Percentiles rank a stretch among this genome's conserved stretches.
Evolutionary conservation across 2,113 vertebrate species (phyloP).

Genomic region (Cisticola juncidis): DNA sequence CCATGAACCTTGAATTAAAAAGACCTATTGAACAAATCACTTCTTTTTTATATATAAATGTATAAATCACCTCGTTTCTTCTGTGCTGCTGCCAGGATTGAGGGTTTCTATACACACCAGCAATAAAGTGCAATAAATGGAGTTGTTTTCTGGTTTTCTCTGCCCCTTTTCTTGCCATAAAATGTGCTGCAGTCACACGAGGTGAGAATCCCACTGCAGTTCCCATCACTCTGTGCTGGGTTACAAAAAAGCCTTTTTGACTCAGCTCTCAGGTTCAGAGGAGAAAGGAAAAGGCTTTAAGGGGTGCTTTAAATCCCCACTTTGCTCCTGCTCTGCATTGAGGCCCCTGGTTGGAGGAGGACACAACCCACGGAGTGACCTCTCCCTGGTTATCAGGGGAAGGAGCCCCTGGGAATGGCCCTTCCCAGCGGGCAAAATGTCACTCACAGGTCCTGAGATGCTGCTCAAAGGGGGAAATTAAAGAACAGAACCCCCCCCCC

Average conservation of each 20-base stretch:
- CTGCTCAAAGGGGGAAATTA: background rate
- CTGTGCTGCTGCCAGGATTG: background rate
- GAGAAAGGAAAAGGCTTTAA: background rate
- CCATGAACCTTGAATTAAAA: background rate
- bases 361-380: background rate
- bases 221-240: background rate
- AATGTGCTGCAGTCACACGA: fast-evolving
- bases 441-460: background rate
- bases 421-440: background rate
- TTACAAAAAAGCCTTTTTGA: background rate
- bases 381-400: background rate
- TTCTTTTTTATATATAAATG: background rate
- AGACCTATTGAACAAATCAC: background rate
- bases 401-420: background rate
- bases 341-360: background rate
- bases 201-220: background rate
- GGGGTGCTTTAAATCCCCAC: background rate
- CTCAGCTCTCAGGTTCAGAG: background rate
- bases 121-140: background rate
- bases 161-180: background rate
- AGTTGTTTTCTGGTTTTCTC: background rate
- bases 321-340: background rate
- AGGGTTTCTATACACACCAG: background rate
- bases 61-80: background rate
- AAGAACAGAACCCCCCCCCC: fast-evolving